phyloP scores from a whole-genome alignment of 1,140 invertebrate species.

The Drosophila hydei region DNA sequence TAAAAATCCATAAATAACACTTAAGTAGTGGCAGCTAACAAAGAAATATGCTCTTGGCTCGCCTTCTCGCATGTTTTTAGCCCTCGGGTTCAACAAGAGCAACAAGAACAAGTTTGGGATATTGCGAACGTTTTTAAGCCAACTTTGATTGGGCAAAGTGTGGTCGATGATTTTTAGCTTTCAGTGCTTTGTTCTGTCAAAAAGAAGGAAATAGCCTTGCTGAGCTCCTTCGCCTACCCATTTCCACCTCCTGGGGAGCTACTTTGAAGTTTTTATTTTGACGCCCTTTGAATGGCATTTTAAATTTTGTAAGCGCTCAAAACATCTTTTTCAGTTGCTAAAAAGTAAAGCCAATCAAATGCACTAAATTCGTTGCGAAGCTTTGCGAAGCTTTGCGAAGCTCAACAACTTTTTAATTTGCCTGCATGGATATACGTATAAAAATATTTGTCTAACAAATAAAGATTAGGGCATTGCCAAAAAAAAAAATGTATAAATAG shows the following conservation, averaged over 20 bases:
- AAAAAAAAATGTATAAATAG: no score
- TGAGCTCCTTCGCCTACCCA: not conserved
- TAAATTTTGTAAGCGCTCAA: constrained; percentile 4
- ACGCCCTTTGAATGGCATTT: constrained; percentile 26
- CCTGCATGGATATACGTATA: no score
- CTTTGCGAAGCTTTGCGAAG: not conserved
- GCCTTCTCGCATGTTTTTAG: not conserved
- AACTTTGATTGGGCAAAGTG: constrained; percentile 36
- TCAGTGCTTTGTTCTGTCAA: constrained; percentile 21
- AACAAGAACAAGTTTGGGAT: constrained; percentile 2
- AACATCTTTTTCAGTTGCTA: constrained; percentile 18
- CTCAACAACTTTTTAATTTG: not conserved
- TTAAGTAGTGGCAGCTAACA: constrained; percentile 49
- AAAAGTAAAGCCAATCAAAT: constrained; percentile 4
- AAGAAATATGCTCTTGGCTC: constrained; percentile 40
- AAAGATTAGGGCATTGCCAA: no score
- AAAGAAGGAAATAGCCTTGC: constrained; percentile 26
- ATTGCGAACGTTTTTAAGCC: constrained; percentile 23
- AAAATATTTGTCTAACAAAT: constrained; percentile 2
- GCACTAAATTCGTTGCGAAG: not conserved
- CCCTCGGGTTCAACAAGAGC: not conserved
- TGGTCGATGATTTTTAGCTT: constrained; percentile 32
- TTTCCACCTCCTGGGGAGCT: not conserved
- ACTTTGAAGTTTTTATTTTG: constrained; percentile 44
- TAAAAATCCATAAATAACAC: constrained; percentile 56